Conservation (phyloP, 2,888 invertebrate species). For the Tipula unca region DNA sequence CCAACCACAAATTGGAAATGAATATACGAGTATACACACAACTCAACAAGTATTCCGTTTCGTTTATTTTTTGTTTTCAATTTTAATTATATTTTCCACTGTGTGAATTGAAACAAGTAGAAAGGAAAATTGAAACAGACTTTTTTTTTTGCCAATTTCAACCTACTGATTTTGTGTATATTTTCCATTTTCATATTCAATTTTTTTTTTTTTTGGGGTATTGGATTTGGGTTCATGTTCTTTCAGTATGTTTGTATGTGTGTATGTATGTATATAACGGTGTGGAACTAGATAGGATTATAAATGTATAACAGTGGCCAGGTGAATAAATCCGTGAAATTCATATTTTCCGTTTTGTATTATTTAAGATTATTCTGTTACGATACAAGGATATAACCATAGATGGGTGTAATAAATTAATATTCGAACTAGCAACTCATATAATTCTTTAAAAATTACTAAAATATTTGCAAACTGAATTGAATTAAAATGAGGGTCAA, state of each 20-base stretch:
- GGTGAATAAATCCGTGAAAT: not conserved
- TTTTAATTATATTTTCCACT: not conserved
- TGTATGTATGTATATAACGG: not conserved
- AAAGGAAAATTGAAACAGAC: slow-evolving; percentile 2
- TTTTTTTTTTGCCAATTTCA: not conserved
- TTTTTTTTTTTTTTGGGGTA: not conserved
- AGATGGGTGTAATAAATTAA: no score
- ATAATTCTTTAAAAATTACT: no score
- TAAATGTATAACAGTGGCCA: not conserved
- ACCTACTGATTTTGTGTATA: not conserved
- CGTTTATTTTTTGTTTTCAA: not conserved
- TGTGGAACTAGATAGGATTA: not conserved
- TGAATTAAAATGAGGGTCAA: no score
- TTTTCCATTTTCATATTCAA: not conserved
- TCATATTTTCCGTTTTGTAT: not conserved
- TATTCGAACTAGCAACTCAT: no score
- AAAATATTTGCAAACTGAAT: no score
- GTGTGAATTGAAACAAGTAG: not conserved
- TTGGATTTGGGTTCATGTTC: not conserved
- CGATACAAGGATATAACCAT: no score
- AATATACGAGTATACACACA: not conserved
- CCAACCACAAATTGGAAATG: not conserved
- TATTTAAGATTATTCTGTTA: not conserved
- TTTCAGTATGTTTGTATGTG: not conserved
- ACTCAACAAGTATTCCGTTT: not conserved